phyloP scores from a whole-genome alignment of 1,140 invertebrate species.

The Drosophila repleta region DNA sequence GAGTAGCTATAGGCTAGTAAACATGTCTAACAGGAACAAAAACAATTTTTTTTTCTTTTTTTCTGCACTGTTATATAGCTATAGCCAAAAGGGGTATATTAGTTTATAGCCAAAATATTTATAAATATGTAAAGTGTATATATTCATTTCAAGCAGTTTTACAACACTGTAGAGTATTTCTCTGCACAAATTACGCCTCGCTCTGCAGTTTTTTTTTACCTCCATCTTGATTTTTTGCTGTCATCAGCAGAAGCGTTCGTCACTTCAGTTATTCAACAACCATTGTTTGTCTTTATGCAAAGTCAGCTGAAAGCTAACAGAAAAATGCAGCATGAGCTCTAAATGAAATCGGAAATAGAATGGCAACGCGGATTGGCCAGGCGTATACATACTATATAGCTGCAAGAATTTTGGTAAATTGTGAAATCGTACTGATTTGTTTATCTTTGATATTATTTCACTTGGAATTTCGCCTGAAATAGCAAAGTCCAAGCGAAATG shows the following conservation, averaged over 20 bases:
- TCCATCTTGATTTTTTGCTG: constrained; percentile 19
- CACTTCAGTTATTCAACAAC: constrained; percentile 36
- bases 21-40: background rate
- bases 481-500: constrained; percentile 44
- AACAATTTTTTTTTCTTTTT: background rate
- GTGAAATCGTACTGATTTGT: constrained; percentile 11
- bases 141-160: background rate
- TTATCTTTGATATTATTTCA: constrained; percentile 31
- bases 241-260: constrained; percentile 23
- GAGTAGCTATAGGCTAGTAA: background rate
- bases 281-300: constrained; percentile 45
- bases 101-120: background rate
- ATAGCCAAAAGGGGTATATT: background rate
- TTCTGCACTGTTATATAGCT: background rate
- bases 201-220: background rate
- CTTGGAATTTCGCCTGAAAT: constrained; percentile 45
- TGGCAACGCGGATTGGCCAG: background rate
- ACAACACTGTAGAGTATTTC: background rate
- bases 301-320: constrained; percentile 23
- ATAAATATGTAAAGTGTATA: too few species aligned
- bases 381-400: background rate
- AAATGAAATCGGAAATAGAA: constrained; percentile 10
- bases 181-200: background rate
- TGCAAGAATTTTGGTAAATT: constrained; percentile 16
- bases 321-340: constrained; percentile 20